Conservation (phyloP, 2,888 invertebrate genomes). For the Torymus texanus region DNA sequence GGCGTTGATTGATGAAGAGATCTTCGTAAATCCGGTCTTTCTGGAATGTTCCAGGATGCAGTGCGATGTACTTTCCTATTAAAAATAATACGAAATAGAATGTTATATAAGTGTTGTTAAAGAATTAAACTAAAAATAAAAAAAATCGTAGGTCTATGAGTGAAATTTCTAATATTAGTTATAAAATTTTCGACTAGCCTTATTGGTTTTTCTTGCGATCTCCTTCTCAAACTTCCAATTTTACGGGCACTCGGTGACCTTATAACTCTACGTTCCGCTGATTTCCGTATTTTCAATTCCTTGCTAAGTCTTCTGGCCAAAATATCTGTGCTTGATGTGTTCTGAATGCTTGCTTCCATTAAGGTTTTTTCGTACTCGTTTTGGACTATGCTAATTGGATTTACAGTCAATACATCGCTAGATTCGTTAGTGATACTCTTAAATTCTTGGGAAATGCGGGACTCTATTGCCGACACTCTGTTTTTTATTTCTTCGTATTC, state of each 20-base stretch:
- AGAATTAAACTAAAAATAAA: too few species aligned
- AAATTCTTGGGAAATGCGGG: constrained; percentile 83
- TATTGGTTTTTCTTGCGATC: constrained; percentile 80
- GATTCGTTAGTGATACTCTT: constrained; percentile 63
- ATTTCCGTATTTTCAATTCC: constrained; percentile 85
- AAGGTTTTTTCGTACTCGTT: constrained; percentile 85
- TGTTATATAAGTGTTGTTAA: background rate
- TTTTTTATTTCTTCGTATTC: constrained; percentile 88
- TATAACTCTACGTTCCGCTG: constrained; percentile 82
- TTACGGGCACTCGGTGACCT: constrained; percentile 88
- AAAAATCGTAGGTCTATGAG: too few species aligned
- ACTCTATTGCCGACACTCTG: constrained; percentile 84
- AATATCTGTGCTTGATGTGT: constrained; percentile 82
- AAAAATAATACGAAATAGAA: constrained; percentile 39
- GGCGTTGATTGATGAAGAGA: constrained; percentile 46
- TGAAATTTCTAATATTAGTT: too few species aligned
- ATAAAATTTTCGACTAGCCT: constrained; percentile 58
- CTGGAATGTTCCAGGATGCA: constrained; percentile 80
- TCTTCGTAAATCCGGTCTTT: constrained; percentile 57
- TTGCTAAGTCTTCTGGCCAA: constrained; percentile 83
- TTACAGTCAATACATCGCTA: constrained; percentile 68
- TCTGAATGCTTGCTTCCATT: constrained; percentile 81
- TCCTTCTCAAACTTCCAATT: constrained; percentile 84
- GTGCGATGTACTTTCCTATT: constrained; percentile 75
- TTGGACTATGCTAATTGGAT: constrained; percentile 81